Evolutionary conservation across 1,140 invertebrate species (phyloP), one percentile per base, ranked within the genome.

Genomic region (Habropoda laboriosa): DNA sequence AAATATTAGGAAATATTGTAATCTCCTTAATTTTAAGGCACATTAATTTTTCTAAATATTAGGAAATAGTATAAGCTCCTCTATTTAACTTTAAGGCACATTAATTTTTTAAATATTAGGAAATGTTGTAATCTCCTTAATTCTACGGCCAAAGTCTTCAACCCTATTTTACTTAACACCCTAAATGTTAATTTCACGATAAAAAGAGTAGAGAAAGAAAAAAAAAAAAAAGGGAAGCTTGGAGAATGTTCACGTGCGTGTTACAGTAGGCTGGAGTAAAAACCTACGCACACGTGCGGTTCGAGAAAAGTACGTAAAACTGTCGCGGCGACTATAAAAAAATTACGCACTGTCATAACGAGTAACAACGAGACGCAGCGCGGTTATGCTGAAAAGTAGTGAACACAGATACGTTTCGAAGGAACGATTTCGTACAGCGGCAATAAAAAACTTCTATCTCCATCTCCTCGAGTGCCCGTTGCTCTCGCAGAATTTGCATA

Each of bases 401-500:
- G 27, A 45, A 38, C 40, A 18, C 8, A 1, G 40, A 49, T 49
- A 30, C 10, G n/a, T 32, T 16, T 32, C 27, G 40, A 58, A 49
- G 40, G 38, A 55, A 18, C 18, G 57, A 61, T 61, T 73, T 61
- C 24, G 27, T 18, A 13, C 30, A 8, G 3, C 3, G 16, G 21
- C n/a, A 73, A 61, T 49, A 73, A 73, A 75, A 55, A 75, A 0
- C 32, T 63, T 63, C 60, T 75, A 75, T 66, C 72, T 63, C 47
- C 49, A 70, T 51, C 66, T 49, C 2, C 35, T 55, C 40, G 57
- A 38, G 35, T 53, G 21, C 4, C n/a, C 40, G 13, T 70, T 55
- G 49, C 53, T 24, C 40, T 49, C 18, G 18, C 10, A 6, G 24
- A 38, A 64, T 80, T 74, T 82, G 49, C 79, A 80, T 80, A 82